phyloP scores from a whole-genome alignment of 2,797 vertebrate species.

The Lerista edwardsae region DNA sequence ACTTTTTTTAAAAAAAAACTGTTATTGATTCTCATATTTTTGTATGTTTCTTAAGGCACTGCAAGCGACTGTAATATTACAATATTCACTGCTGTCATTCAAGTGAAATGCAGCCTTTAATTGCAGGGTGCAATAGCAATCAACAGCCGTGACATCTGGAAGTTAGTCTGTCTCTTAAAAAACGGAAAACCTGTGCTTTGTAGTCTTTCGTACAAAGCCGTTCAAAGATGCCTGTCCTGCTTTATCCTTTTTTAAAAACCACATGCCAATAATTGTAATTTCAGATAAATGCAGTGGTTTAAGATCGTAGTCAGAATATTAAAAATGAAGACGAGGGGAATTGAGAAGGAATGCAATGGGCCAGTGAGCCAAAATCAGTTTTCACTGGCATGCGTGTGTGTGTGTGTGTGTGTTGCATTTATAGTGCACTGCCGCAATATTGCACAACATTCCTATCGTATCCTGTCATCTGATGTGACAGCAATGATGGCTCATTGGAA shows the following conservation, averaged over 20 bases:
- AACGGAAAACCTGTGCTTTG: constrained; percentile 54
- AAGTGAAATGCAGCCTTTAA: constrained; percentile 54
- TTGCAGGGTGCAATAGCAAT: constrained; percentile 58
- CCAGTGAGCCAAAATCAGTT: constrained; percentile 32
- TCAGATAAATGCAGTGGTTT: constrained; percentile 55
- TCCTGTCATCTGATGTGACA: constrained; percentile 40
- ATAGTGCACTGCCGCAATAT: constrained; percentile 27
- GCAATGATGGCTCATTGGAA: constrained; percentile 45
- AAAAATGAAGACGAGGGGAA: constrained; percentile 43
- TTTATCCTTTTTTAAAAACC: constrained; percentile 44
- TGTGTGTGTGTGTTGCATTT: too few relatives aligned
- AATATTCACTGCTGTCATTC: constrained; percentile 26
- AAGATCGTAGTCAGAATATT: constrained; percentile 35
- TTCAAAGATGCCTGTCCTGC: constrained; percentile 30
- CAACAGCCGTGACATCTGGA: constrained; percentile 29
- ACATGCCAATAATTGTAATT: constrained; percentile 12
- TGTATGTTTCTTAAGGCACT: constrained; percentile 57
- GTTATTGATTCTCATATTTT: constrained; percentile 50
- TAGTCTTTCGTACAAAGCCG: constrained; percentile 40
- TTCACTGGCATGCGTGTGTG: too few relatives aligned
- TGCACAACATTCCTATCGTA: constrained; percentile 42
- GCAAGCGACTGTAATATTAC: constrained; percentile 19
- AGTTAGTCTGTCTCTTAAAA: constrained; percentile 61
- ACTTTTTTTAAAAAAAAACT: constrained; percentile 30
- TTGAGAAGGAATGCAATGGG: constrained; percentile 29